Evolutionary conservation across 2,113 vertebrate species (phyloP).

Genomic region (Natator depressus): DNA sequence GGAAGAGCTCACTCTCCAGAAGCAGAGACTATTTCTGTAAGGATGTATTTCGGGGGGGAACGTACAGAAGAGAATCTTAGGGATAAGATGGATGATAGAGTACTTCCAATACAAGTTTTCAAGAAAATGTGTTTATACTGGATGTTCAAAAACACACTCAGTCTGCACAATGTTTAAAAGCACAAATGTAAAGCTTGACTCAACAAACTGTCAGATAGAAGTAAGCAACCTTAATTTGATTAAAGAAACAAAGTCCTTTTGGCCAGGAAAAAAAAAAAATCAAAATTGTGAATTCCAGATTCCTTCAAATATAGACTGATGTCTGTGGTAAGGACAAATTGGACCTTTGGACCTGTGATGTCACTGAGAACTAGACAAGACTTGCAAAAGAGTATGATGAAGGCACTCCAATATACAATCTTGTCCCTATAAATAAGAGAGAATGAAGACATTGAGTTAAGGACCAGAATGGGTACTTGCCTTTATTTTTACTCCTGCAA

Average conservation of each 20-base stretch:
- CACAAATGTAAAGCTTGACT: background rate
- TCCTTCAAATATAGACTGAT: background rate
- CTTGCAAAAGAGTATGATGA: background rate
- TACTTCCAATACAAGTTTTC: background rate
- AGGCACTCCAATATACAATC: background rate
- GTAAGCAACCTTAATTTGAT: background rate
- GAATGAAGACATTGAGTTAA: background rate
- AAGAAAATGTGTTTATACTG: background rate
- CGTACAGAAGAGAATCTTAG: background rate
- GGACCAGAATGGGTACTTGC: accelerated
- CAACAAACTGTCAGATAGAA: background rate
- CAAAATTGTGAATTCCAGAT: background rate
- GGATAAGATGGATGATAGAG: background rate
- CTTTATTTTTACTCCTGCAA: background rate
- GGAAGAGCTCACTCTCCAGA: background rate
- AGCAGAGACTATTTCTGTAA: background rate
- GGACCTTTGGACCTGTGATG: background rate
- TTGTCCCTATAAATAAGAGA: background rate
- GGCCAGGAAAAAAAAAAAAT: background rate
- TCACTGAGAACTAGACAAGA: background rate
- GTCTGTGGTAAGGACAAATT: slow-evolving; percentile 8
- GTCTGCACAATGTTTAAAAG: background rate
- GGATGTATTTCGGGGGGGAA: background rate
- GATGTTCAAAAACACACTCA: accelerated
- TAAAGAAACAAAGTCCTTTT: accelerated